Evolutionary conservation across 1,140 invertebrate species (phyloP), one percentile per base, ranked within the genome.

Genomic region (Teleogryllus occipitalis): DNA sequence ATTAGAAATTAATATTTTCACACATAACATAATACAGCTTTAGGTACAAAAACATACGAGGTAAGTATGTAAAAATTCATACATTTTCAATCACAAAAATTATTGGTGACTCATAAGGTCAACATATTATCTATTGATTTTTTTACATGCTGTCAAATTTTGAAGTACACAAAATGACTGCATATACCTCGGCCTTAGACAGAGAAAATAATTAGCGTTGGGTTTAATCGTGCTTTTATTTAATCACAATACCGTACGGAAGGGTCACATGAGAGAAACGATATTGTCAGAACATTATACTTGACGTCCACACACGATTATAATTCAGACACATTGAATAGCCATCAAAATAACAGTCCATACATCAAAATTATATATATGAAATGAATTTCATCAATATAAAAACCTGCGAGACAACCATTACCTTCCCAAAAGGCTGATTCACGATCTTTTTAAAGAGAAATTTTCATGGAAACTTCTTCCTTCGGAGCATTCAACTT

Each of bases 381-480:
- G 1, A 39, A 39, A 39, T 39, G 27, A 1, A 39, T 39, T 39
- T 39, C 27, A 39, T 39, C 27, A 39, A 39, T 39, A 39, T 39
- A 39, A 39, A 39, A 39, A 39, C 27, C 27, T 39, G 27, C 27
- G 27, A 39, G 27, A 39, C 27, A 39, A 39, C 27, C 27, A n/a
- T 79, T 79, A 79, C 78, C 78, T 74, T 75, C 54, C 14, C 27
- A 79, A 7, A 65, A 65, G 49, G 3, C 15, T 75, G 12, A 21
- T 75, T 79, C 73, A 73, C 74, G 27, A 47, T n/a, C 73, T 75
- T 47, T 79, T 79, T 75, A 48, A 12, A 74, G 78, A 47, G 78
- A 74, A 79, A 74, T 22, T 79, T 79, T 79, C 78, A 75, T 75
- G 22, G 73, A 79, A 74, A 74, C 78, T 79, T 79, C 78, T 79